Conservation (phyloP, 1,140 invertebrate genomes). For the Neelides sp. region DNA sequence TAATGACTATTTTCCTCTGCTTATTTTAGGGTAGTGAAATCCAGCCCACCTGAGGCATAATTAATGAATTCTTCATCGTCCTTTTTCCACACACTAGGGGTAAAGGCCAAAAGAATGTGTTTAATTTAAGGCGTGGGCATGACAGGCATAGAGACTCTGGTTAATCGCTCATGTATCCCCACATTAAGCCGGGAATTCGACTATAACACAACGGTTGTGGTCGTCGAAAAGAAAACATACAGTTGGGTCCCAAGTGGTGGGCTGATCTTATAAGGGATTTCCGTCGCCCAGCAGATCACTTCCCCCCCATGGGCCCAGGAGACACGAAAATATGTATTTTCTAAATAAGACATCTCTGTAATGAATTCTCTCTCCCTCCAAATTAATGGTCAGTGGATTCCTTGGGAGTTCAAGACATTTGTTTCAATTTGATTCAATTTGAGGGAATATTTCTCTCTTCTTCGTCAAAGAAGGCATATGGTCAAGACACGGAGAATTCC, state of each 20-base stretch:
- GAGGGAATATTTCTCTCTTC: too few species aligned
- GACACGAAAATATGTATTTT: constrained; percentile 21
- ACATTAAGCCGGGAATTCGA: too few species aligned
- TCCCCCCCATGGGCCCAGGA: constrained; percentile 15
- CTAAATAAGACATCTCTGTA: constrained; percentile 18
- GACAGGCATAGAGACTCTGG: constrained; percentile 23
- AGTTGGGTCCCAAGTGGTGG: constrained; percentile 12
- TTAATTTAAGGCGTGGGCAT: constrained; percentile 31
- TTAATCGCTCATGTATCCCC: constrained; percentile 30
- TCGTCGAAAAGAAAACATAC: neutral
- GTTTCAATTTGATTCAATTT: too few species aligned
- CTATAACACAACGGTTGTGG: too few species aligned
- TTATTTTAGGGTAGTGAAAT: too few species aligned
- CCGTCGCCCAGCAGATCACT: constrained; percentile 12
- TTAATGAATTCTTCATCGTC: constrained; percentile 30
- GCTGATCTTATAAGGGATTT: constrained; percentile 7
- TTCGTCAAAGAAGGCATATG: too few species aligned
- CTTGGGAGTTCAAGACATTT: too few species aligned
- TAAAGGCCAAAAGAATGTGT: constrained; percentile 23
- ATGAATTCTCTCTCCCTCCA: neutral
- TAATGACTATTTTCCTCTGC: too few species aligned
- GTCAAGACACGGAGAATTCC: too few species aligned
- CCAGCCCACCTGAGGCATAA: constrained; percentile 30
- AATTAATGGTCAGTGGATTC: constrained; percentile 4
- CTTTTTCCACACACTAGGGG: constrained; percentile 25